phyloP scores from a whole-genome alignment of 2,888 invertebrate species.

The Automeris io region DNA sequence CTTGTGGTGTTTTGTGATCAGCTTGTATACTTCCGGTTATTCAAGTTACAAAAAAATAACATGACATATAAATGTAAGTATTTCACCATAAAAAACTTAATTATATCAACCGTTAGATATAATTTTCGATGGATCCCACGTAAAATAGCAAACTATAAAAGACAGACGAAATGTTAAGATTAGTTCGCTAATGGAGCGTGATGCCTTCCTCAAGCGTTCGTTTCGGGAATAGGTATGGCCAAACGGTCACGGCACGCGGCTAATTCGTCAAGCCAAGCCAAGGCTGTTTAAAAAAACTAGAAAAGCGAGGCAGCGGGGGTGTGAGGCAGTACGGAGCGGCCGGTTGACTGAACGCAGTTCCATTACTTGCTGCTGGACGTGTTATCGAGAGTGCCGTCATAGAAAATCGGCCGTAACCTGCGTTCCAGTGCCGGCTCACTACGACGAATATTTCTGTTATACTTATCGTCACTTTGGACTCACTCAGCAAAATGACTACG shows the following conservation, averaged over 20 bases:
- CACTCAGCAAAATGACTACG: too few relatives aligned
- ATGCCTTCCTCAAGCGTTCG: constrained; percentile 30
- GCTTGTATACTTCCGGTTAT: too few relatives aligned
- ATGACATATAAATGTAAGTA: too few relatives aligned
- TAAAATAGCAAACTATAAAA: constrained; percentile 2
- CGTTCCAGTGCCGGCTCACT: constrained; percentile 31
- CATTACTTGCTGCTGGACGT: constrained; percentile 55
- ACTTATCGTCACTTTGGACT: too few relatives aligned
- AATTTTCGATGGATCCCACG: background rate
- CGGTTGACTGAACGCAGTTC: constrained; percentile 45
- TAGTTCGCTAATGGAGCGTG: constrained; percentile 36
- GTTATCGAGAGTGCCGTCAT: constrained; percentile 52
- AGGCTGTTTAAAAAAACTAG: constrained; percentile 33
- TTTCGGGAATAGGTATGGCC: constrained; percentile 26
- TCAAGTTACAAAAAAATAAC: too few relatives aligned
- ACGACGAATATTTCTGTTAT: constrained; percentile 37
- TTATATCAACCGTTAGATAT: background rate
- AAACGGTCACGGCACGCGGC: constrained; percentile 44
- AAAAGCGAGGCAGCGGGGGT: constrained; percentile 24
- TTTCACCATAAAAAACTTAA: too few relatives aligned
- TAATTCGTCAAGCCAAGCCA: constrained; percentile 49
- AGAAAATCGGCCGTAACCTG: constrained; percentile 61
- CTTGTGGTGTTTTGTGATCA: too few relatives aligned
- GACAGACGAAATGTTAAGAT: constrained; percentile 13
- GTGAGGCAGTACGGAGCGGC: constrained; percentile 11